Evolutionary conservation across 2,113 vertebrate genomes (phyloP), one percentile per base, ranked within the genome.

Genomic region (Pachyramphus minor): DNA sequence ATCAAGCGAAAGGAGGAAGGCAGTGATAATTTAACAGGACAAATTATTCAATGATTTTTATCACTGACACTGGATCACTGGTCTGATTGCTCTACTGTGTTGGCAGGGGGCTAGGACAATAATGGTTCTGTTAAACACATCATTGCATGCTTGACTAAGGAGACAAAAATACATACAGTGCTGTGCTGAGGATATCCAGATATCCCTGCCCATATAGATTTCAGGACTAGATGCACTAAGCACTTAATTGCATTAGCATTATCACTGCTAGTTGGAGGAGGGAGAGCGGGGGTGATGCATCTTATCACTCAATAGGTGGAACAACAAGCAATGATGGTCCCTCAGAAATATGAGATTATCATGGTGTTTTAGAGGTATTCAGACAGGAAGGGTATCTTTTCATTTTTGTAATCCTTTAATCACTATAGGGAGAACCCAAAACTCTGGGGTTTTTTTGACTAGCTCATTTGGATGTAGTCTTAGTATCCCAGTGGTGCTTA

Each of bases 161-260:
- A 90, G 56, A 85, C 44, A 84, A 28, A 90, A 81, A 81, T 53
- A 72, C 31, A 50, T 71, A 19, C 5, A 77, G 25, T 6, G 31
- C 44, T 91, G 14, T 76, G 59, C 33, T 62, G 53, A 58, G 63
- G 41, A 35, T 90, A 77, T 66, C n/a, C 23, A 55, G 37, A 88
- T 91, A 83, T 74, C 63, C 35, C 50, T 86, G 75, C 56, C 78
- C 41, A 13, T 67, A 33, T 9, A 50, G 30, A 59, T 89, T 90
- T 83, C 71, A 88, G 87, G 71, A 88, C 39, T 37, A 90, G 55
- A 68, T 90, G 59, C 58, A 59, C 45, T 87, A 75, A 87, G 64
- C 31, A 28, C 33, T 77, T 91, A 91, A 92, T 80, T 96, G 59
- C 63, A 90, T 93, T 93, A 91, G 37, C 62, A 49, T 90, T 90